Evolutionary conservation across 2,888 invertebrate genomes (phyloP).

Genomic region (Thera britannica): DNA sequence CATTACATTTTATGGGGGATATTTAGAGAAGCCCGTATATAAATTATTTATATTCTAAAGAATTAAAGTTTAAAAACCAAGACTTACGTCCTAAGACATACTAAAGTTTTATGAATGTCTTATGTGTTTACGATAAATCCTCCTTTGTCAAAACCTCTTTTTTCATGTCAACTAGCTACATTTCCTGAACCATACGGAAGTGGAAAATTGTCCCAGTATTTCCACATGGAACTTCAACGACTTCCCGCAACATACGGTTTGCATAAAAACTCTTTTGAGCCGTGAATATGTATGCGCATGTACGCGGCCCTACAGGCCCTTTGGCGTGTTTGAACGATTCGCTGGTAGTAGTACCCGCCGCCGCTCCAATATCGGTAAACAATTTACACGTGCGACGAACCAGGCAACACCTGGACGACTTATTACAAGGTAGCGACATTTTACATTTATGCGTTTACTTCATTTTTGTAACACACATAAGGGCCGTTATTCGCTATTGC

Average conservation of each 20-base stretch:
- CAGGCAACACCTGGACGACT: constrained; percentile 22
- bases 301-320: constrained; percentile 28
- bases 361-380: constrained; percentile 54
- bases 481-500: too few species aligned
- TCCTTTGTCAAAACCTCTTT: not conserved
- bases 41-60: too few species aligned
- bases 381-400: constrained; percentile 52
- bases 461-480: not conserved
- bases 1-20: too few species aligned
- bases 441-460: not conserved
- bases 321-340: constrained; percentile 26
- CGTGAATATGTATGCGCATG: constrained; percentile 40
- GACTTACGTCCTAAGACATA: too few species aligned
- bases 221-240: constrained; percentile 4
- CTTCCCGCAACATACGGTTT: constrained; percentile 29
- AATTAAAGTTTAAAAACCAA: too few species aligned
- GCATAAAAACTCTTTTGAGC: constrained; percentile 37
- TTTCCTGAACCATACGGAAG: not conserved
- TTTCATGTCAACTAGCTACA: not conserved
- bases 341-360: constrained; percentile 8
- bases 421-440: not conserved
- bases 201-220: constrained; percentile 5
- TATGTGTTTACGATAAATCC: too few species aligned
- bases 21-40: too few species aligned
- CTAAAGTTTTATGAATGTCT: too few species aligned